Evolutionary conservation across 2,888 invertebrate genomes (phyloP).

Genomic region (Drosophila borborema): DNA sequence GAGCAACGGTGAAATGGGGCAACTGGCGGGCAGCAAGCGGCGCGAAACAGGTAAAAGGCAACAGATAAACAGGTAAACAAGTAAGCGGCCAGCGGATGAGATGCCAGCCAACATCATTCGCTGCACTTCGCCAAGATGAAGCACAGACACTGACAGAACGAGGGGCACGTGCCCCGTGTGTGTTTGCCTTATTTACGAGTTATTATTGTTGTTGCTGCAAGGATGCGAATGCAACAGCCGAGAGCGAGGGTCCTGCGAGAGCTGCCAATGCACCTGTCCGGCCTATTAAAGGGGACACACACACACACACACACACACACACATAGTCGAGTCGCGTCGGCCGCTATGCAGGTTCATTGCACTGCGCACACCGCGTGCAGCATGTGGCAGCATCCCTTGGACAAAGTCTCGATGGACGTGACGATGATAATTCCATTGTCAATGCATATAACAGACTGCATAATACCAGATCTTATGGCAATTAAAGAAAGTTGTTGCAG

Average conservation of each 20-base stretch:
- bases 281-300: slow-evolving; percentile 48
- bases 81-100: slow-evolving; percentile 30
- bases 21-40: slow-evolving; percentile 11
- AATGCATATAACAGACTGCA: not conserved
- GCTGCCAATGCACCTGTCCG: slow-evolving; percentile 59
- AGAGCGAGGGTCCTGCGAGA: slow-evolving; percentile 23
- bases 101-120: slow-evolving; percentile 53
- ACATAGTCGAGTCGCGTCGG: not conserved
- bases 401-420: not conserved
- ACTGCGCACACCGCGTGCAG: not conserved
- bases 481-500: too few relatives aligned
- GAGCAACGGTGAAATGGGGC: slow-evolving; percentile 18
- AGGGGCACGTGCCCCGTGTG: slow-evolving; percentile 59
- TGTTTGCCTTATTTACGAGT: slow-evolving; percentile 42
- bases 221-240: slow-evolving; percentile 57
- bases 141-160: slow-evolving; percentile 7
- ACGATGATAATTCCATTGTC: not conserved
- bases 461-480: not conserved
- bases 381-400: slow-evolving; percentile 16
- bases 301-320: slow-evolving; percentile 3
- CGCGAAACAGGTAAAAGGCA: not conserved
- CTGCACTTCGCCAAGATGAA: slow-evolving; percentile 41
- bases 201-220: slow-evolving; percentile 38
- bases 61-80: slow-evolving; percentile 36
- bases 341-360: slow-evolving; percentile 6